Base-by-base conservation (phyloP, 2,888 invertebrate genomes). In the Papilio gigon region DNA sequence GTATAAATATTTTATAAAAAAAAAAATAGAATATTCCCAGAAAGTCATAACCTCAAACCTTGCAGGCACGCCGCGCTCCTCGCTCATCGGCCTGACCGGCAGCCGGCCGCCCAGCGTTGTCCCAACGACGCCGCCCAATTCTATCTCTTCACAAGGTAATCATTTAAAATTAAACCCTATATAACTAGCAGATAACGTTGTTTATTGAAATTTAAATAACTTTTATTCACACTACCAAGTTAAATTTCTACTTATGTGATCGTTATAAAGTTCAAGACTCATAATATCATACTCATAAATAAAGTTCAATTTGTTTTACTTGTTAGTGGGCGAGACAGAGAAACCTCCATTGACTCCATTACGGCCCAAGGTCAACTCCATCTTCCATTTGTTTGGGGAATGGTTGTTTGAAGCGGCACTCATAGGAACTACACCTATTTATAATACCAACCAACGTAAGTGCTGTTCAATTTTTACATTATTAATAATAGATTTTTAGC, bases 341-440 rank as follows among this genome's bases (percentile, higher is more conserved):
- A 93, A 94, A 77, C 94, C 93, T 17, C 95, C 95, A 0, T 87
- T 97, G 73, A 95, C 97, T 0, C 94, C 95, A 20, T 93, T 95
- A 33, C 93, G 98, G 67, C 98, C 98, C 22, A 97, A 97, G 82
- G 98, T 98, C 78, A 98, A 99, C 88, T 98, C 98, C 73, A 96
- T 99, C 83, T 93, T 99, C 69, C 98, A 99, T 86, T 92, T 99
- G 74, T 98, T 98, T 87, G 98, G 99, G 1, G 97, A 97, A 81
- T 99, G 99, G 99, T 90, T 99, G 72, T 98, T 98, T 84, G 98
- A 99, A 86, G 98, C 98, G 5, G 97, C 98, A 2, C 95, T 98
- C 76, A 96, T 98, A 76, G 98, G 98, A 3, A 96, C 96, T 17
- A 81, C 82, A 0, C 82, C 88, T 0, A 72, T 76, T 0, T 76